phyloP scores from a whole-genome alignment of 2,113 vertebrate species.

The Macheiramphus alcinus region DNA sequence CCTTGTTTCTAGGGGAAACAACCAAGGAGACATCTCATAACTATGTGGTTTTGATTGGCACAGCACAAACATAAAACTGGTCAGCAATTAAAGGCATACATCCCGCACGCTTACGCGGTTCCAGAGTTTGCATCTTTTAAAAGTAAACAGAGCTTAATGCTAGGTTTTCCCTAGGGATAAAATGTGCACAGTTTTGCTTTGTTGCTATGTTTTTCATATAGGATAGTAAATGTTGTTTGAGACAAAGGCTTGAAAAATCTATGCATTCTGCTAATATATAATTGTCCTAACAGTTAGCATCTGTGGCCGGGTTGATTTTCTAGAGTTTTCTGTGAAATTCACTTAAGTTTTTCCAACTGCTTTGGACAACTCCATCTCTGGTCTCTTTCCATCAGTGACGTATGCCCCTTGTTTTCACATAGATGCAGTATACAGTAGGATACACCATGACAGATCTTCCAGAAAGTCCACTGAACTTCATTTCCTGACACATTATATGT shows the following conservation, averaged over 20 bases:
- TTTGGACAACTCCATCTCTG: background rate
- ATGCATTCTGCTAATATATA: background rate
- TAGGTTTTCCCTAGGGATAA: background rate
- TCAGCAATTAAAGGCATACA: background rate
- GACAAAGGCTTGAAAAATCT: background rate
- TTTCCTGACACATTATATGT: background rate
- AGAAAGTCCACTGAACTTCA: background rate
- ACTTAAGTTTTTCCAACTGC: background rate
- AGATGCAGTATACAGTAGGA: background rate
- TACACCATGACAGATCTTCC: background rate
- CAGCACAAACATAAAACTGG: background rate
- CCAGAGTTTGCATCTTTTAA: background rate
- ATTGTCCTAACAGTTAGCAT: background rate
- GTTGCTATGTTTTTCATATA: background rate
- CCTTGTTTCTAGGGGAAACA: background rate
- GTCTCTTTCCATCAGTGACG: background rate
- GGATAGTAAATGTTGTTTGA: background rate
- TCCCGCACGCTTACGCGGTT: rapidly evolving
- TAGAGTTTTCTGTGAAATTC: background rate
- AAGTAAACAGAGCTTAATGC: background rate
- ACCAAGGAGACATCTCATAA: background rate
- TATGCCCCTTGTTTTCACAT: background rate
- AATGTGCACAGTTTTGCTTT: background rate
- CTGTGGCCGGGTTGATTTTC: background rate
- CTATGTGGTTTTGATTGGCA: background rate